These are phyloP conservation scores for Corythornis leucogaster DNA, from an alignment of 2,797 vertebrate genomes.

Conservation along the genomic window DNA sequence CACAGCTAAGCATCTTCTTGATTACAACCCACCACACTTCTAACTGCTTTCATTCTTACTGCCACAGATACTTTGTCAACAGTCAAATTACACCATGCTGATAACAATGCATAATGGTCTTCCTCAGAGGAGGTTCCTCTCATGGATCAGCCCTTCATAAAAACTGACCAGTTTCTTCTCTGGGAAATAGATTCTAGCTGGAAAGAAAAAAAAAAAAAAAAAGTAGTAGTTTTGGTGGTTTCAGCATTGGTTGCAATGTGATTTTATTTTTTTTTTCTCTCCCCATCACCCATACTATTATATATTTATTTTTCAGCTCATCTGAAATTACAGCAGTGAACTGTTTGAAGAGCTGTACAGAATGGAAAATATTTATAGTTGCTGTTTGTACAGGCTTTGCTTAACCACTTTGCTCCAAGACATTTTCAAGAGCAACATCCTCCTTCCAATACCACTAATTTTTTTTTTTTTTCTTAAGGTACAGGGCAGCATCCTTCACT, in stretches of 20 bases:
- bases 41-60: conserved; percentile 85
- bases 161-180: conserved; percentile 64
- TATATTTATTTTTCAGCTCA: conserved; percentile 50
- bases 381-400: conserved; percentile 66
- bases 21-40: conserved; percentile 85
- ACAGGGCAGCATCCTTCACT: conserved; percentile 9
- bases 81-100: conserved; percentile 85
- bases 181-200: conserved; percentile 48
- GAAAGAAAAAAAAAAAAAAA: conserved; percentile 32
- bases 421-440: conserved; percentile 69
- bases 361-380: conserved; percentile 65
- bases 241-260: neutral
- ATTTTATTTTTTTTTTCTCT: neutral
- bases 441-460: conserved; percentile 44
- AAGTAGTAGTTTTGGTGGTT: conserved; percentile 51
- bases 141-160: conserved; percentile 76
- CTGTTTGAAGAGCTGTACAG: conserved; percentile 45
- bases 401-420: conserved; percentile 72
- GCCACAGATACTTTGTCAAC: conserved; percentile 87
- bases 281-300: neutral
- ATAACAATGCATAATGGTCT: conserved; percentile 84
- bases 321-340: conserved; percentile 29
- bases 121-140: conserved; percentile 77
- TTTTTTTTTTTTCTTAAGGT: neutral
- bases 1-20: conserved; percentile 89